A percentile compares a stretch with the other conserved stretches of the same genome.
Conservation (phyloP, 2,888 invertebrate genomes). For the Diploptera punctata region DNA sequence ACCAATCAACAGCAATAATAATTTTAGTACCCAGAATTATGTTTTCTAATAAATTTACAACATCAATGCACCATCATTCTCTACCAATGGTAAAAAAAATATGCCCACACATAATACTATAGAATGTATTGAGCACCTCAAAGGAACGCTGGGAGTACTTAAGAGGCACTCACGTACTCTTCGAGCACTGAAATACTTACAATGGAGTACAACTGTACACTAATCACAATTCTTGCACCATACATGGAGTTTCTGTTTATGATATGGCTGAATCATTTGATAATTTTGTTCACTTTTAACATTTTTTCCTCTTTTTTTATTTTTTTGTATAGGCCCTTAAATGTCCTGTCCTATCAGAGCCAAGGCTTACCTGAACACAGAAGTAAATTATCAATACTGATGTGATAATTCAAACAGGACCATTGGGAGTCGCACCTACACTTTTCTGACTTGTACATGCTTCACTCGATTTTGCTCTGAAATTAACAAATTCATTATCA, state of each 20-base stretch:
- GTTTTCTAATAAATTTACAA: conserved; percentile 23
- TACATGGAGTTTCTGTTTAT: background rate
- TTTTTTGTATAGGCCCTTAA: conserved; percentile 10
- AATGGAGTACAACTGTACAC: conserved; percentile 14
- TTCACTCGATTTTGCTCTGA: background rate
- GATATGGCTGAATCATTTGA: conserved; percentile 12
- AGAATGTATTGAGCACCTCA: conserved; percentile 35
- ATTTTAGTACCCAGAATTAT: background rate
- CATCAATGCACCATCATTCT: conserved; percentile 14
- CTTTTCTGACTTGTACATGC: conserved; percentile 6
- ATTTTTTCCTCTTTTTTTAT: background rate
- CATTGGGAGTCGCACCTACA: conserved; percentile 17
- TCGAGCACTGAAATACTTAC: conserved; percentile 22
- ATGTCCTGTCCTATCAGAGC: conserved; percentile 9
- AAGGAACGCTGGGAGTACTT: conserved; percentile 33
- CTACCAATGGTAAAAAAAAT: background rate
- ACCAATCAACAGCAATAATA: background rate
- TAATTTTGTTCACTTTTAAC: background rate
- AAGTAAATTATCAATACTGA: conserved; percentile 1
- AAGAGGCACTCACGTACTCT: conserved; percentile 25
- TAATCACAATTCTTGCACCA: conserved; percentile 24
- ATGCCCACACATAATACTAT: conserved; percentile 24
- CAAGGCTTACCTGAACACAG: conserved; percentile 23
- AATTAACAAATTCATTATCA: background rate
- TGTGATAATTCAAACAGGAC: conserved; percentile 16